These are phyloP conservation scores for Nemopilema nomurai DNA, from an alignment of 30 jellyfish, hydroid and myxozoan species.

Conservation along the genomic window DNA sequence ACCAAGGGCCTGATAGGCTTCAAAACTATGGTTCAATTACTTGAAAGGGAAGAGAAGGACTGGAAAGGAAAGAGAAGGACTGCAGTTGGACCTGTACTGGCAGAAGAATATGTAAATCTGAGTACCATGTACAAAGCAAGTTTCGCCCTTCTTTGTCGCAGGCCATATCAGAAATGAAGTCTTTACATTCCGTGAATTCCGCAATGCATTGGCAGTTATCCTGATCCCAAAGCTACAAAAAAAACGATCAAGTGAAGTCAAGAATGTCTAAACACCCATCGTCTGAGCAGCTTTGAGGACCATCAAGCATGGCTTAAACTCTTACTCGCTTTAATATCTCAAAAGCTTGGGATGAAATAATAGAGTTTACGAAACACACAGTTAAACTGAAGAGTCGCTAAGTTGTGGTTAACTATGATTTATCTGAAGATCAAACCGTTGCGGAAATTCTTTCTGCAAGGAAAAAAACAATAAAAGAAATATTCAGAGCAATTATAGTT, in stretches of 20 bases:
- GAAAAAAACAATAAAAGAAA: no score
- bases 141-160: conserved; percentile 67
- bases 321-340: background rate
- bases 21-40: no score
- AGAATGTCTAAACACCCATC: background rate
- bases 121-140: conserved; percentile 82
- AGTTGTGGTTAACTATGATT: no score
- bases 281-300: background rate
- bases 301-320: background rate
- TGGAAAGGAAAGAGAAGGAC: conserved; percentile 1
- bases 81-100: background rate
- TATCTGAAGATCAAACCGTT: no score
- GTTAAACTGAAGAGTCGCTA: no score
- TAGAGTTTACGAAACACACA: no score
- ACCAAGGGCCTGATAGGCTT: no score
- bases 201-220: conserved; percentile 43
- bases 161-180: conserved; percentile 83
- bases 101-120: no score
- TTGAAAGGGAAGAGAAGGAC: conserved; percentile 7
- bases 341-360: no score
- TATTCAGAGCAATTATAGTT: no score
- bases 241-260: background rate
- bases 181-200: conserved; percentile 73
- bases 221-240: conserved; percentile 75
- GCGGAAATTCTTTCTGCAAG: no score